phyloP scores from a whole-genome alignment of 2,797 vertebrate genomes.

The Crax fasciolata region DNA sequence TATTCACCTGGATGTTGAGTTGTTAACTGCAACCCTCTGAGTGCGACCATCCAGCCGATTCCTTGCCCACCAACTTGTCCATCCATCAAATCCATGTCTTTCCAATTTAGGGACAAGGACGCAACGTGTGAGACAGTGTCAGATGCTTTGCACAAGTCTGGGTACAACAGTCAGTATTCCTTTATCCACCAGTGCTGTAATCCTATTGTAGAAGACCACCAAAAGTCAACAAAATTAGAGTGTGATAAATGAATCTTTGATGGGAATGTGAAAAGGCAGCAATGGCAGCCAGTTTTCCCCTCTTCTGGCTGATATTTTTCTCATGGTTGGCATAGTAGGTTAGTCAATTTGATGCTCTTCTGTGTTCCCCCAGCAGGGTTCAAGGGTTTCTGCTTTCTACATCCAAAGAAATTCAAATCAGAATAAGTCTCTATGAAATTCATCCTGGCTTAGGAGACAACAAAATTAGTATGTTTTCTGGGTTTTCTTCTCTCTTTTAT shows the following conservation, averaged over 20 bases:
- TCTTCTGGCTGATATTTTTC: neutral
- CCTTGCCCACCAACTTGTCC: neutral
- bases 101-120: neutral
- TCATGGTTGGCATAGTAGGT: neutral
- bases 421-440: neutral
- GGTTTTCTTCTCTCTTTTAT: neutral
- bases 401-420: neutral
- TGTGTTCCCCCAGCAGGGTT: neutral
- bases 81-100: neutral
- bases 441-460: neutral
- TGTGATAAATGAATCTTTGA: neutral
- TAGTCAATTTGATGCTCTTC: neutral
- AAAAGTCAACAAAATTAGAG: neutral
- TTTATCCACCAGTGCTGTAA: neutral
- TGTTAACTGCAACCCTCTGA: neutral
- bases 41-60: neutral
- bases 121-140: neutral
- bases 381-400: neutral
- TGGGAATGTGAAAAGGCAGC: neutral
- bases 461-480: slow-evolving; percentile 2
- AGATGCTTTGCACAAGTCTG: neutral
- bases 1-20: neutral
- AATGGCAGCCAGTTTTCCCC: neutral
- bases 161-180: neutral
- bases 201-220: neutral